These are phyloP conservation scores for Oscheius onirici DNA, from an alignment of 2,888 invertebrate species.

Conservation along the genomic window DNA sequence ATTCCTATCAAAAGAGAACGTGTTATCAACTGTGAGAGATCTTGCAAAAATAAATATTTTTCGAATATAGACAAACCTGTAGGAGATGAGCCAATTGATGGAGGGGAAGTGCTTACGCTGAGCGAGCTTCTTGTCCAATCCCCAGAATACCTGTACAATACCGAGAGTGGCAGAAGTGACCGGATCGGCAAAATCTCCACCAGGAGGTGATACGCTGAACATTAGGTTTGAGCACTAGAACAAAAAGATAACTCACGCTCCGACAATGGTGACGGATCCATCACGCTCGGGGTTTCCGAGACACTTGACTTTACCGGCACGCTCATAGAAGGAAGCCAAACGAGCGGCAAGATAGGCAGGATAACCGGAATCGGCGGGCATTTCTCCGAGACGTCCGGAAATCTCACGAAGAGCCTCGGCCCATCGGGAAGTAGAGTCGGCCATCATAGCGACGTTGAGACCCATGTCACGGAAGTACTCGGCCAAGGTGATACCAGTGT, in stretches of 20 bases:
- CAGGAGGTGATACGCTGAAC: constrained; percentile 86
- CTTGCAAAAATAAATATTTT: background rate
- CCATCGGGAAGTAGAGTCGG: constrained; percentile 99
- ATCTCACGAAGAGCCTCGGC: constrained; percentile 99
- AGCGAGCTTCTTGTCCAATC: constrained; percentile 70
- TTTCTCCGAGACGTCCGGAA: constrained; percentile 96
- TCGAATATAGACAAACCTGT: constrained; percentile 74
- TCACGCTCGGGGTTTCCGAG: constrained; percentile 84
- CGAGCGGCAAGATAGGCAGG: constrained; percentile 98
- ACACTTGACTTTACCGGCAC: constrained; percentile 91
- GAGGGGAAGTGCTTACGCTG: constrained; percentile 99
- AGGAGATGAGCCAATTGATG: constrained; percentile 99
- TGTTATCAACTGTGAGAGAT: background rate
- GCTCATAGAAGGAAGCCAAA: constrained; percentile 98
- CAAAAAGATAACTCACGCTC: constrained; percentile 78
- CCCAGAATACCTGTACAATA: constrained; percentile 82
- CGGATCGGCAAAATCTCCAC: constrained; percentile 99
- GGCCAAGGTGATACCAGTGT: constrained; percentile 97
- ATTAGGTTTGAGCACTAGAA: background rate
- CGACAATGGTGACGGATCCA: constrained; percentile 98
- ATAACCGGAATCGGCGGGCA: constrained; percentile 97
- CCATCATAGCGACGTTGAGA: constrained; percentile 99
- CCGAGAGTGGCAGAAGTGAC: constrained; percentile 97
- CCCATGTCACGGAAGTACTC: constrained; percentile 92
- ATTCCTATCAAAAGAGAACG: background rate